These are phyloP conservation scores for Eledona agricola DNA, from an alignment of 2,888 invertebrate species.

Conservation along the genomic window DNA sequence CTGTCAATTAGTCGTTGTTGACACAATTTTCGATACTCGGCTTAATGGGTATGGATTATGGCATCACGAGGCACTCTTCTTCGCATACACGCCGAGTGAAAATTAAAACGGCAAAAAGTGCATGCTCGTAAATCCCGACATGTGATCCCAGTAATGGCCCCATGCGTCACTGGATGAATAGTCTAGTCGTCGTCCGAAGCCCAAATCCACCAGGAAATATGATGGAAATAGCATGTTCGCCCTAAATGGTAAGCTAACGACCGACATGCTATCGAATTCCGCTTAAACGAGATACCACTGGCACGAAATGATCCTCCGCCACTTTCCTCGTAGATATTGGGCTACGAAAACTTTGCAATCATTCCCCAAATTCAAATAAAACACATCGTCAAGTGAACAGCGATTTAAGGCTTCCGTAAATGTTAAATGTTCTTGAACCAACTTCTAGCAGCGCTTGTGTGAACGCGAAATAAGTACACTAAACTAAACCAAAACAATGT, in stretches of 20 bases:
- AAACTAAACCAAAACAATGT: constrained; percentile 5
- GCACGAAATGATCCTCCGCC: too few relatives aligned
- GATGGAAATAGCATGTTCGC: constrained; percentile 39
- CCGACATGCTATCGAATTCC: constrained; percentile 38
- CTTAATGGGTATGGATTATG: constrained; percentile 3
- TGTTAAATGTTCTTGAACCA: constrained; percentile 17
- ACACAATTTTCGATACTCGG: too few relatives aligned
- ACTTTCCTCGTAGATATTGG: too few relatives aligned
- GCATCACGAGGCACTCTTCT: constrained; percentile 8
- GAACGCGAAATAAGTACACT: constrained; percentile 7
- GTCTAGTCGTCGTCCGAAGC: constrained; percentile 27
- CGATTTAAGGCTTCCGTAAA: too few relatives aligned
- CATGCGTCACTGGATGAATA: constrained; percentile 25
- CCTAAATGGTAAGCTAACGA: constrained; percentile 37
- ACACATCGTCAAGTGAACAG: too few relatives aligned
- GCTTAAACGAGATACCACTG: constrained; percentile 36
- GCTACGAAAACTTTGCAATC: too few relatives aligned
- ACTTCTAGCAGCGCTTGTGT: constrained; percentile 12
- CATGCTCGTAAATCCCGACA: constrained; percentile 24
- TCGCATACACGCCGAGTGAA: constrained; percentile 7
- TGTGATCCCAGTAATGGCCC: constrained; percentile 30
- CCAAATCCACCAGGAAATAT: constrained; percentile 35
- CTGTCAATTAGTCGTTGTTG: too few relatives aligned
- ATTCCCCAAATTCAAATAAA: too few relatives aligned
- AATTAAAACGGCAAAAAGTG: constrained; percentile 24